Evolutionary conservation across 1,140 invertebrate genomes (phyloP), one percentile per base, ranked within the genome.

Genomic region (Sminthurides bifidus): DNA sequence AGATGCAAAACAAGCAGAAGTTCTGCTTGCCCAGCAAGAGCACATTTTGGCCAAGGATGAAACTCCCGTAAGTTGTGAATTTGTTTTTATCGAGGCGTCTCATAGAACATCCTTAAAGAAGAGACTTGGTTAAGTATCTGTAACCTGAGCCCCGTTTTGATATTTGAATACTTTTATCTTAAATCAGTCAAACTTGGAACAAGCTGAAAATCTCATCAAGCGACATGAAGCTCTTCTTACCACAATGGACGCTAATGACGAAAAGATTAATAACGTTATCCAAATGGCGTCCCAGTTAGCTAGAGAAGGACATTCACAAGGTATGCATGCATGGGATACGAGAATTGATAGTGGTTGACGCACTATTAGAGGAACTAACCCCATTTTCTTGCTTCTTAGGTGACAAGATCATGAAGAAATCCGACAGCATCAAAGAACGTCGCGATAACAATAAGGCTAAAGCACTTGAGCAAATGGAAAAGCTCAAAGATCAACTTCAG

Each of bases 231-330:
- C 94, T 2, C 98, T 98, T 78, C 83, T 98, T 64, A 98, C 92
- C 0, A 98, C 94, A 0, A 95, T 98, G 90, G 94, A 98, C 73
- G 95, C 95, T 3, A 99, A 99, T 73, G 94, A 98, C 71, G 96
- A 99, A 67, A 98, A 98, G 73, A 90, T 99, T 67, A 95, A 97
- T 70, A 84, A 82, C 3, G 87, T 98, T 15, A 82, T 93, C 2
- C 84, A 92, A 67, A 95, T 95, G 69, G 92, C 92, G 49, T 82
- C 86, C 65, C 78, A 88, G 12, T 78, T 98, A 2, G 83, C 84
- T 33, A 86, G 90, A 66, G 89, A 91, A 69, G 81, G 83, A 50
- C 90, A 95, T 73, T 92, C 75, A 67, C 70, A 70, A 59, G 65
- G 67, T 68, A 46, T 50, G 59, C 41, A 43, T 48, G 19, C 23